Evolutionary conservation across 2,888 invertebrate genomes (phyloP), one percentile per base, ranked within the genome.

Genomic region (Boloria selene): DNA sequence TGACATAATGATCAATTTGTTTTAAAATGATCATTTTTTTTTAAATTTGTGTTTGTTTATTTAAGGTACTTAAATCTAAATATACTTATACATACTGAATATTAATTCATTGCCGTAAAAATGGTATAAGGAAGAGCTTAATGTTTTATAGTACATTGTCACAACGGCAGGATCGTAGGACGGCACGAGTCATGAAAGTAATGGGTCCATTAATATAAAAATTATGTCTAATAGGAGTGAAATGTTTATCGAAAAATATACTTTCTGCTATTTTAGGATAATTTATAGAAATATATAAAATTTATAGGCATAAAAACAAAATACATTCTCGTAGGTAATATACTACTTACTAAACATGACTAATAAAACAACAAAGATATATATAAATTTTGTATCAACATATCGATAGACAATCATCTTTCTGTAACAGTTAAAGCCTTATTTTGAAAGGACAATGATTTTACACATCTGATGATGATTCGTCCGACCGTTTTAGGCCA

Each of bases 121-220:
- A 16, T 47, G 26, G 22, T 45, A 58, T 22, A 58, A 49, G 49
- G 14, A 31, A 47, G 16, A 49, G n/a, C 1, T 26, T 58, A 58
- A n/a, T 13, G 14, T 58, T 31, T 58, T 47, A 47, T 45, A 45
- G 47, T 47, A 17, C 22, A 44, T 47, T n/a, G 16, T 26, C 31
- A 22, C 49, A 59, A 22, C 47, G 59, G 59, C 59, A 49, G 59
- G 47, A 14, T 49, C 47, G 16, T 49, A 59, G 59, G 59, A 59
- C 47, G 59, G 59, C 59, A 59, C 49, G 47, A 49, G 31, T 59
- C 49, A 59, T 49, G 47, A 59, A 59, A 59, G 44, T 44, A 55
- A 55, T 55, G 45, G 58, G 45, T n/a, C 45, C 58, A 58, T 26
- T 10, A 4, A 16, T 49, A 16, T 49, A 16, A 13, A 14, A 7